Evolutionary conservation across 2,113 vertebrate genomes (phyloP).

Genomic region (Hippocampus comes): DNA sequence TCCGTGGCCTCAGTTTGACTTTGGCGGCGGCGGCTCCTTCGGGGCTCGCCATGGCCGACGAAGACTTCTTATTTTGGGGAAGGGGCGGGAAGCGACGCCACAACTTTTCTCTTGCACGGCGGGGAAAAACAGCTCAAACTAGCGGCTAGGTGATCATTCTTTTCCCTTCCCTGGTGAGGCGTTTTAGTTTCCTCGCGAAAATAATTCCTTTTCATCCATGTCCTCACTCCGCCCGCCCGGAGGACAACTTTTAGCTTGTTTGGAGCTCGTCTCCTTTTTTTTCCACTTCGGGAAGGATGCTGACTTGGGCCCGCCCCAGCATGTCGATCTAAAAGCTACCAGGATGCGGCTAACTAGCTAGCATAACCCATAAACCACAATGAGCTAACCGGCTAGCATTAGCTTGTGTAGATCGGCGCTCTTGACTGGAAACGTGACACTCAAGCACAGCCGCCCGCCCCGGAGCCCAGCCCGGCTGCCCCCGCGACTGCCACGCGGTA

Average conservation of each 20-base stretch:
- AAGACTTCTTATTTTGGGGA: conserved; percentile 7
- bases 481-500: conserved; percentile 65
- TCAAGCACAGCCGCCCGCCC: conserved; percentile 51
- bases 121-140: conserved; percentile 10
- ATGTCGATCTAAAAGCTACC: conserved; percentile 17
- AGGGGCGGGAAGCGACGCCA: not conserved
- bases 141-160: conserved; percentile 68
- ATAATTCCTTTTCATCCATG: conserved; percentile 54
- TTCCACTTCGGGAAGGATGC: conserved; percentile 62
- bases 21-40: conserved; percentile 60
- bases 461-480: conserved; percentile 23
- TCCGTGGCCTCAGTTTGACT: conserved; percentile 52
- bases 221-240: conserved; percentile 35
- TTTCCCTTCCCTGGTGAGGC: conserved; percentile 11
- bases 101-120: conserved; percentile 26
- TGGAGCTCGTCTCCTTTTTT: conserved; percentile 45
- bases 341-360: conserved; percentile 23
- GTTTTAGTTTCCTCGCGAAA: conserved; percentile 20
- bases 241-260: conserved; percentile 65
- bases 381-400: not conserved
- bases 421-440: conserved; percentile 50
- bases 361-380: not conserved
- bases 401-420: conserved; percentile 26
- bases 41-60: conserved; percentile 72
- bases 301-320: conserved; percentile 27